Evolutionary conservation across 2,113 vertebrate species (phyloP), one percentile per base, ranked within the genome.

Genomic region (Setophaga coronata): DNA sequence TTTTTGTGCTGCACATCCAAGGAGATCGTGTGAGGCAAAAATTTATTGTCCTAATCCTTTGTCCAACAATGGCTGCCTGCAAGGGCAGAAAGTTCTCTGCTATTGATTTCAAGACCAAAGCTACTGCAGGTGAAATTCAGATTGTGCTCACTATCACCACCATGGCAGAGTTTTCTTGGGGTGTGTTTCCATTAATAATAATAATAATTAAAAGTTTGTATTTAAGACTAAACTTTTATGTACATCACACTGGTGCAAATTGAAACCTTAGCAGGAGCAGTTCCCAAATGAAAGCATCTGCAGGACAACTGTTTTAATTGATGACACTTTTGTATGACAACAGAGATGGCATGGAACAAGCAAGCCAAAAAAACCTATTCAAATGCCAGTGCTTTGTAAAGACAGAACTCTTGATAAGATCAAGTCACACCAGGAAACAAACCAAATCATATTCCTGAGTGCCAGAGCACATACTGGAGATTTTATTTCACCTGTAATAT

Each of bases 171-270:
- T 43, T 33, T 57, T 67, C 40, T 29, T 60, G 26, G 12, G 11
- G 2, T 34, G 29, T 17, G 14, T 31, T 83, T 60, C 33, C 26
- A 40, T 10, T 38, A 38, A 38, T 38, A 38, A 38, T 38, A 38
- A 38, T 38, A 38, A 38, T 38, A 38, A 38, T 38, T 38, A 10
- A 23, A 73, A 65, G 12, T 40, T 31, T 29, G 10, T 21, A 13
- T 57, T 47, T 38, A n/a, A 43, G 33, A 6, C 6, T 28, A 73
- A 65, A 2, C 12, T 65, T 67, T n/a, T 13, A 18, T 4, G 5
- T 26, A 6, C 1, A 0, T 57, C 45, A 50, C 74, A 9, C 24
- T 18, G 19, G 18, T 31, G 8, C 0, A 5, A 65, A 51, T 0
- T 14, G 9, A 56, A 80, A 83, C 20, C 7, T 7, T 12, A 61